Base-by-base conservation (phyloP, 2,113 vertebrate species). In the Neotragus moschatus region DNA sequence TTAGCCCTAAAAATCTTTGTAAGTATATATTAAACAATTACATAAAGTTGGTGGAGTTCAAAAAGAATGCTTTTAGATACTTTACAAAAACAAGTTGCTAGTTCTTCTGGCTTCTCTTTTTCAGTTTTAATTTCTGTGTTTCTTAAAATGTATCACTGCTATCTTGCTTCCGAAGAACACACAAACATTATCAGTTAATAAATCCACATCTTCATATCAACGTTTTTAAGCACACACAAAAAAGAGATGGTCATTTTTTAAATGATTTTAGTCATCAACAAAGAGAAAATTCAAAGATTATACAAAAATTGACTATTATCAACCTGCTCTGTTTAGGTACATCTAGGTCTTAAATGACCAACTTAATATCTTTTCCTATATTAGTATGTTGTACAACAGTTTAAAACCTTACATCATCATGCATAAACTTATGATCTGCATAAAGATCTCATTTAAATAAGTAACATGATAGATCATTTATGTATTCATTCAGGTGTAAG, bases 1-100 rank as follows among this genome's bases (percentile, higher is more conserved):
- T 82, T 77, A 96, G 77, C 77, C 92, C 82, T 96, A 96, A 97
- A 97, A 95, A 97, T 91, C 98, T 90, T 97, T 66, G 61, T 79
- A 95, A 94, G 88, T 97, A 95, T 93, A 96, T 47, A 94, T 93
- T 88, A 92, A 96, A 97, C 55, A 86, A 47, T 95, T 88, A 90
- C 92, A 92, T 8, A 84, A 88, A 90, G 95, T 70, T 73, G 77
- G 45, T 56, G 23, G 75, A 49, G 39, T 75, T 89, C 33, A 8
- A 89, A 95, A 77, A 90, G 36, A 94, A 97, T 17, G 53, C 14
- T 43, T 43, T 90, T 70, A 93, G 89, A 82, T 90, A 66, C 45
- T 88, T 94, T 47, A 92, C 25, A 86, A 88, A 73, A 47, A 28
- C 43, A 13, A n/a, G 21, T 66, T 96, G 77, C 49, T 55, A 81